These are phyloP conservation scores for Tolypeutes matacus DNA, from an alignment of 2,797 vertebrate species.

Conservation along the genomic window DNA sequence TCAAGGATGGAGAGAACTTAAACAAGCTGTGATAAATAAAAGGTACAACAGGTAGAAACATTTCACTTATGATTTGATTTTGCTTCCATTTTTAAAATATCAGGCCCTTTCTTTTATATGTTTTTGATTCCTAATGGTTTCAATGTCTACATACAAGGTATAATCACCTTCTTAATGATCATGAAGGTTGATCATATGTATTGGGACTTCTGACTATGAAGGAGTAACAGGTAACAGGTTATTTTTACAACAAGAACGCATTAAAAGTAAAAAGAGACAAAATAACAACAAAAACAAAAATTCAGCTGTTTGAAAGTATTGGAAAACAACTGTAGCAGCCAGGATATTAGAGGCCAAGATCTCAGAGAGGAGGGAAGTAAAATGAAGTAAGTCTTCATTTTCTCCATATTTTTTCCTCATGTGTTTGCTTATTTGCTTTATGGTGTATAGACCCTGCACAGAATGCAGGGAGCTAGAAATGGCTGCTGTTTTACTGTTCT, in stretches of 20 bases:
- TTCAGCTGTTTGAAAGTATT: not conserved
- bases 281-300: not conserved
- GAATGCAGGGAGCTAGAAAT: not conserved
- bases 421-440: not conserved
- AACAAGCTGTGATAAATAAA: not conserved
- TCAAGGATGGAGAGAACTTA: not conserved
- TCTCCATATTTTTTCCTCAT: not conserved
- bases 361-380: not conserved
- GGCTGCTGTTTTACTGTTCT: not conserved
- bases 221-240: not conserved
- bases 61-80: not conserved
- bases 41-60: not conserved
- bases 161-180: not conserved
- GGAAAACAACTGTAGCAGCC: not conserved
- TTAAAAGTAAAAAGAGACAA: not conserved
- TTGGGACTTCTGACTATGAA: not conserved
- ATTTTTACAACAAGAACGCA: not conserved
- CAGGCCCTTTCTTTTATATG: not conserved
- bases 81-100: constrained; percentile 16
- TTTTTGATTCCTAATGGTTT: constrained; percentile 6
- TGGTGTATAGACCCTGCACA: not conserved
- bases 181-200: not conserved
- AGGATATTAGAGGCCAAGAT: not conserved
- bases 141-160: not conserved
- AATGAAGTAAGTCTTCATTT: not conserved